These are phyloP conservation scores for Ornithorhynchus anatinus DNA, from an alignment of 2,113 vertebrate genomes.

Conservation along the genomic window DNA sequence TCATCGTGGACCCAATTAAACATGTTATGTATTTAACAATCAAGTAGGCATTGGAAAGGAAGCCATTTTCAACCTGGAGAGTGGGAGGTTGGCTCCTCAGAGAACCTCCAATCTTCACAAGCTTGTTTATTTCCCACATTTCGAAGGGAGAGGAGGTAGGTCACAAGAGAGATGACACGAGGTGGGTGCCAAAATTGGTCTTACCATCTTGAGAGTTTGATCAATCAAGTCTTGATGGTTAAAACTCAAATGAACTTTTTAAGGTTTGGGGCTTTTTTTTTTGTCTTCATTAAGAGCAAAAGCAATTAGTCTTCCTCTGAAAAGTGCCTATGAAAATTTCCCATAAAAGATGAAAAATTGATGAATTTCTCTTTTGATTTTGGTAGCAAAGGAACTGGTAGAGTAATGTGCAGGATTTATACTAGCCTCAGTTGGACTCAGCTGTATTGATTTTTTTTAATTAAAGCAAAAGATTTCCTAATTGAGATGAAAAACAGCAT, in stretches of 20 bases:
- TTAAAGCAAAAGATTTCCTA: constrained; percentile 49
- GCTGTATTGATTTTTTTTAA: constrained; percentile 37
- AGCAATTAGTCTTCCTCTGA: constrained; percentile 2
- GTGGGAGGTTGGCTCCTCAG: background rate
- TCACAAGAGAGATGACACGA: background rate
- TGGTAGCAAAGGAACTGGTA: constrained; percentile 5
- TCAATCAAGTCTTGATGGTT: too few relatives aligned
- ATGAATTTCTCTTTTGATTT: constrained; percentile 10
- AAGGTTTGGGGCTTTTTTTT: constrained; percentile 1
- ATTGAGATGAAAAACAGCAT: constrained; percentile 18
- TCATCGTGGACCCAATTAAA: constrained; percentile 35
- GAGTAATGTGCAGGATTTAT: constrained; percentile 11
- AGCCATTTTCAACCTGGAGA: constrained; percentile 6
- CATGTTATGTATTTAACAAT: constrained; percentile 26
- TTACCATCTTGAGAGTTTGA: too few relatives aligned
- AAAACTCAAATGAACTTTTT: too few relatives aligned
- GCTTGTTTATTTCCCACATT: background rate
- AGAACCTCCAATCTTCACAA: background rate
- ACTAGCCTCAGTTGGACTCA: constrained; percentile 17
- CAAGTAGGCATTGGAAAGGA: constrained; percentile 15
- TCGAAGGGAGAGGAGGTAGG: background rate
- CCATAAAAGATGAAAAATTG: background rate
- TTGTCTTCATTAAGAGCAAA: constrained; percentile 3
- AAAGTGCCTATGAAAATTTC: background rate
- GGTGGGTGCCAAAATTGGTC: too few relatives aligned